Conservation (phyloP, 2,113 vertebrate genomes). For the Bambusicola thoracicus region DNA sequence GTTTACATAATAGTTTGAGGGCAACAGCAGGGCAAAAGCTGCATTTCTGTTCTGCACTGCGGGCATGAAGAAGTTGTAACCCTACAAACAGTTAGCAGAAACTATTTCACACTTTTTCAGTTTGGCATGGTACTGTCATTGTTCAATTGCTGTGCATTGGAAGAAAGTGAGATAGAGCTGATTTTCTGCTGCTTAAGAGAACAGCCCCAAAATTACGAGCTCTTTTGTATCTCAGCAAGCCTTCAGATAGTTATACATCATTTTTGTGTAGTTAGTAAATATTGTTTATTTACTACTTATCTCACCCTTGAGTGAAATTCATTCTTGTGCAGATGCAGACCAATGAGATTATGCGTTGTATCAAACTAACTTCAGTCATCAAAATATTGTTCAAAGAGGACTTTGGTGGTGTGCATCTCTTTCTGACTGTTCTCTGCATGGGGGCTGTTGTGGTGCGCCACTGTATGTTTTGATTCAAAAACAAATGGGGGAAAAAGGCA, state of each 20-base stretch:
- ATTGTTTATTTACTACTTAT: not conserved
- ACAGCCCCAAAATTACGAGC: not conserved
- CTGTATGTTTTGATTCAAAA: not conserved
- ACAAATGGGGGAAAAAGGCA: rapidly evolving
- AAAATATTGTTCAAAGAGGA: not conserved
- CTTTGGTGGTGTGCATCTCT: not conserved
- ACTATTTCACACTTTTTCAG: not conserved
- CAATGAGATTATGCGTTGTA: not conserved
- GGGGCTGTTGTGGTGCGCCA: not conserved
- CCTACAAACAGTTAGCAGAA: not conserved
- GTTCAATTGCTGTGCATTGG: not conserved
- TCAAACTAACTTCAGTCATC: not conserved
- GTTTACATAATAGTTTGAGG: not conserved
- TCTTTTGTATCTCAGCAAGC: not conserved
- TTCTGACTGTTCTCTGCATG: not conserved
- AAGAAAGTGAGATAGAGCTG: not conserved
- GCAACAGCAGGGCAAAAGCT: not conserved
- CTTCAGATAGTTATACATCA: not conserved
- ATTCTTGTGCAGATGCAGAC: not conserved
- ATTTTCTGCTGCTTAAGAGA: not conserved
- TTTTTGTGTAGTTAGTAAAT: not conserved
- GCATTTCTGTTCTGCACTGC: not conserved
- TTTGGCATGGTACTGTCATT: not conserved
- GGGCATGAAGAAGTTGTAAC: not conserved
- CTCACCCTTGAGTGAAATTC: not conserved